These are phyloP conservation scores for Tinea trinotella DNA, from an alignment of 2,888 invertebrate species.

Conservation along the genomic window DNA sequence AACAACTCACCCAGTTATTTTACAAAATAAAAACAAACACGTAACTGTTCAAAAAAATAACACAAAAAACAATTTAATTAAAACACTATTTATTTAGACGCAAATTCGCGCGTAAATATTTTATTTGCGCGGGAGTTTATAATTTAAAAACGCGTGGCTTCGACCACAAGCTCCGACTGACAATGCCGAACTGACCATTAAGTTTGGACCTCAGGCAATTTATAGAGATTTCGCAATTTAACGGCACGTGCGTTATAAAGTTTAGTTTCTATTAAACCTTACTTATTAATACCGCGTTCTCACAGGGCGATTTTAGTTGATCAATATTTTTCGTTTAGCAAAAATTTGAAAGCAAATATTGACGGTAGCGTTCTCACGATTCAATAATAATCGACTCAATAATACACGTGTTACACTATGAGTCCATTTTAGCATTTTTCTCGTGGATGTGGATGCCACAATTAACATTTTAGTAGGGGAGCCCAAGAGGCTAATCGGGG, in stretches of 20 bases:
- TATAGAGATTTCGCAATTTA: constrained; percentile 12
- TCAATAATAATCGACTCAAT: too few species aligned
- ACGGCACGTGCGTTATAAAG: constrained; percentile 4
- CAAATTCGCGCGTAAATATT: constrained; percentile 8
- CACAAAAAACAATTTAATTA: background rate
- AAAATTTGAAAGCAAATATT: too few species aligned
- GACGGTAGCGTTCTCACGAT: too few species aligned
- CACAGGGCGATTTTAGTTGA: too few species aligned
- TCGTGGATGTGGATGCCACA: too few species aligned
- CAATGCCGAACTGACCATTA: background rate
- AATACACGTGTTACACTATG: too few species aligned
- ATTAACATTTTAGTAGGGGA: too few species aligned
- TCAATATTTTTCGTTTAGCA: too few species aligned
- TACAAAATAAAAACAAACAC: background rate
- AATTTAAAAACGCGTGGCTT: background rate
- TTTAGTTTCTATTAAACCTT: background rate
- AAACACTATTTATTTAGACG: background rate
- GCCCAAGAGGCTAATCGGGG: too few species aligned
- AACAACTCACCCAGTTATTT: too few species aligned
- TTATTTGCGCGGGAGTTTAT: constrained; percentile 6
- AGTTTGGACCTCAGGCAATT: background rate
- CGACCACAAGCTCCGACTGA: background rate
- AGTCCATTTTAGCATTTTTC: too few species aligned
- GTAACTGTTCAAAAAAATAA: background rate
- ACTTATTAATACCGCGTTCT: too few species aligned